Conservation (phyloP, 2,888 invertebrate species). For the Brenthis daphne region DNA sequence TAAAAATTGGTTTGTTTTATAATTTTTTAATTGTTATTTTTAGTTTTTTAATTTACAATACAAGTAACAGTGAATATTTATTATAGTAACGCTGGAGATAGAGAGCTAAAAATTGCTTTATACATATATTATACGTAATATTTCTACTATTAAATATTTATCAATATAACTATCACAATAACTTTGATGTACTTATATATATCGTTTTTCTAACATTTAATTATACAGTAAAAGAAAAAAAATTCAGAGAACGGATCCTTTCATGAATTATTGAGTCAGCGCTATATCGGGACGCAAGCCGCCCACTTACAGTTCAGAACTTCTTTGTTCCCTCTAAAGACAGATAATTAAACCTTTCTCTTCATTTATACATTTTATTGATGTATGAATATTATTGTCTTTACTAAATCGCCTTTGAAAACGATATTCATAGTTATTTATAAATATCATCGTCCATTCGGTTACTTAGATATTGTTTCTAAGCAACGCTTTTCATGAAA, state of each 20-base stretch:
- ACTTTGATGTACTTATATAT: background rate
- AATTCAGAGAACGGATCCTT: slow-evolving; percentile 39
- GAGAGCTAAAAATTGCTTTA: too few relatives aligned
- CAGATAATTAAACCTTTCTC: slow-evolving; percentile 25
- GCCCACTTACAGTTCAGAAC: slow-evolving; percentile 41
- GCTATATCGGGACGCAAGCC: slow-evolving; percentile 55
- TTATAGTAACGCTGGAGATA: too few relatives aligned
- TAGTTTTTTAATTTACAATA: background rate
- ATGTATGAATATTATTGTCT: background rate
- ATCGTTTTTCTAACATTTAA: background rate
- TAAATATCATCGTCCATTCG: background rate
- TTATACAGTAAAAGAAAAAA: slow-evolving; percentile 4
- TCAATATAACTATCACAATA: too few relatives aligned
- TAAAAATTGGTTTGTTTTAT: background rate
- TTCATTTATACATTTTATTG: background rate
- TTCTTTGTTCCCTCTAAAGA: slow-evolving; percentile 46
- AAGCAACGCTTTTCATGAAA: slow-evolving; percentile 2
- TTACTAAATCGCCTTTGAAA: too few relatives aligned
- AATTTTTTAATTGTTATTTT: background rate
- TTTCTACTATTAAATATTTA: too few relatives aligned
- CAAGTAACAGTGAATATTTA: too few relatives aligned
- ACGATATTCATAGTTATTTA: background rate
- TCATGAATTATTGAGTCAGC: slow-evolving; percentile 53
- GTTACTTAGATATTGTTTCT: slow-evolving; percentile 1
- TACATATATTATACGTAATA: too few relatives aligned